phyloP scores from a whole-genome alignment of 2,797 vertebrate species.

The Apogon talboti region DNA sequence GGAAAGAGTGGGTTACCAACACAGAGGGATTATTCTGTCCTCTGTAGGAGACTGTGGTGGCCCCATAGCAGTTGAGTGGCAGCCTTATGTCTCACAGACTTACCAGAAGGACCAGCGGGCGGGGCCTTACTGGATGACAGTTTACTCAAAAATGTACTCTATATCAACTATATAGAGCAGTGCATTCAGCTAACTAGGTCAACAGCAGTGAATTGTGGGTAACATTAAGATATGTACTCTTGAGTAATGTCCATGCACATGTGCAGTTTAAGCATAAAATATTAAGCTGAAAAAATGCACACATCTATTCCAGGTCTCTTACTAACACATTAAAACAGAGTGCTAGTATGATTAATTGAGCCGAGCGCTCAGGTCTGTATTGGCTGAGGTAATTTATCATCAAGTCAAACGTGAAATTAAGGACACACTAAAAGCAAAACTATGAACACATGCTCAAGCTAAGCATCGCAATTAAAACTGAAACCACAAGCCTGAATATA shows the following conservation, averaged over 20 bases:
- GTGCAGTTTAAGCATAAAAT: not conserved
- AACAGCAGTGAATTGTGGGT: not conserved
- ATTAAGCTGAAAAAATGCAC: constrained; percentile 7
- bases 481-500: constrained; percentile 32
- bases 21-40: constrained; percentile 66
- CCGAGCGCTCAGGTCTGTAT: constrained; percentile 3
- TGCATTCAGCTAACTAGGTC: constrained; percentile 7
- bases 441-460: constrained; percentile 27
- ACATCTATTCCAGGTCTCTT: not conserved
- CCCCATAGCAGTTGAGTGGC: constrained; percentile 19
- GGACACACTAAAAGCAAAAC: constrained; percentile 39
- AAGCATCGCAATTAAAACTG: constrained; percentile 42
- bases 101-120: constrained; percentile 22
- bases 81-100: constrained; percentile 41
- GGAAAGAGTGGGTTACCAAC: constrained; percentile 65
- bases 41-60: constrained; percentile 37
- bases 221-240: constrained; percentile 4
- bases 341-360: constrained; percentile 3
- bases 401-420: constrained; percentile 31
- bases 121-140: constrained; percentile 21
- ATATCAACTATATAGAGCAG: constrained; percentile 7
- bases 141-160: constrained; percentile 11
- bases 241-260: not conserved
- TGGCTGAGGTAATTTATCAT: constrained; percentile 37
- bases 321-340: constrained; percentile 14